A percentile compares a stretch with the other conserved stretches of the same genome.
These are phyloP conservation scores for Sipha flava DNA, from an alignment of 1,140 invertebrate species.

Conservation along the genomic window DNA sequence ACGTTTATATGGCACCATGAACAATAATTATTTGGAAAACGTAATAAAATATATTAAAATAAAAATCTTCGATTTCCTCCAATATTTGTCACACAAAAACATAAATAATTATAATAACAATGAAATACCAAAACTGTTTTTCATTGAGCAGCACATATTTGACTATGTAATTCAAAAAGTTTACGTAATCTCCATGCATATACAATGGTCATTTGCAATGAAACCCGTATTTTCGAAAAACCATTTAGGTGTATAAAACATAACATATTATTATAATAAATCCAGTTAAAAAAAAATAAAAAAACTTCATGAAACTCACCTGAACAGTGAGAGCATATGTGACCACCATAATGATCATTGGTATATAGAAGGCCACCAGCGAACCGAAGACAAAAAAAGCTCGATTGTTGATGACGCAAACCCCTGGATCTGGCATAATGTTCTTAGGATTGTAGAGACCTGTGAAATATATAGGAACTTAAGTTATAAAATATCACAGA, in stretches of 20 bases:
- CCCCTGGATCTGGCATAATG: constrained; percentile 60
- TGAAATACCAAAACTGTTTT: neutral
- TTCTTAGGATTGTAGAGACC: constrained; percentile 62
- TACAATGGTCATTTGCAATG: neutral
- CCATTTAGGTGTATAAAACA: too few relatives aligned
- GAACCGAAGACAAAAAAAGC: constrained; percentile 82
- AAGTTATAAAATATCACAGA: too few relatives aligned
- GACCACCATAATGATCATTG: constrained; percentile 83
- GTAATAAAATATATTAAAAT: constrained; percentile 10
- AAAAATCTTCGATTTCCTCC: neutral
- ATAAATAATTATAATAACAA: too few relatives aligned
- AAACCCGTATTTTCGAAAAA: too few relatives aligned
- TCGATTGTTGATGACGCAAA: constrained; percentile 78
- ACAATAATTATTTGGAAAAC: constrained; percentile 2
- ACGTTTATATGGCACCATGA: neutral
- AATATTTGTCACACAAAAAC: neutral
- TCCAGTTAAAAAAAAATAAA: neutral
- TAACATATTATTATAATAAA: neutral
- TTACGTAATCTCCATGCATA: neutral
- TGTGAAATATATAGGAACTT: constrained; percentile 40
- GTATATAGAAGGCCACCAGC: constrained; percentile 83
- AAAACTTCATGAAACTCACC: neutral
- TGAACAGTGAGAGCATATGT: constrained; percentile 84
- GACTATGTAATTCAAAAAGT: neutral
- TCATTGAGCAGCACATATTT: too few relatives aligned